phyloP scores from a whole-genome alignment of 2,888 invertebrate species.

The Nowickia ferox region DNA sequence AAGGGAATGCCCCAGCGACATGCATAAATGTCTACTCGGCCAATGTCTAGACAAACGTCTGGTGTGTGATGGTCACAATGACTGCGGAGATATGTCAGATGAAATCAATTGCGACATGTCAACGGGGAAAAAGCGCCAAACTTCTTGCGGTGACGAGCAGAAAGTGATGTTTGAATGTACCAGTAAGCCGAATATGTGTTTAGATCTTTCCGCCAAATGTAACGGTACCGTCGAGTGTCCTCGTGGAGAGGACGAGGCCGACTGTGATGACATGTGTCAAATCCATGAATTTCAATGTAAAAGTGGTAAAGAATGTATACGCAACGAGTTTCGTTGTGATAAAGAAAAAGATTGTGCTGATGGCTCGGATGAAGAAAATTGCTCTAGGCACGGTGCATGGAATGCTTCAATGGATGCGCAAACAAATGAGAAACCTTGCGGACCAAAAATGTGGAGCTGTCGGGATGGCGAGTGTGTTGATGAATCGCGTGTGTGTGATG shows the following conservation, averaged over 20 bases:
- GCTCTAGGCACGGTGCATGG: slow-evolving; percentile 75
- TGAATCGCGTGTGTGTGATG: slow-evolving; percentile 87
- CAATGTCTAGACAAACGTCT: slow-evolving; percentile 85
- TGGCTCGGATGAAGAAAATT: slow-evolving; percentile 88
- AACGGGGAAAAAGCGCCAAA: slow-evolving; percentile 58
- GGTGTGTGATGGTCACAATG: slow-evolving; percentile 85
- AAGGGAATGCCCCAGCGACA: slow-evolving; percentile 78
- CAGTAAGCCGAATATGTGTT: slow-evolving; percentile 78
- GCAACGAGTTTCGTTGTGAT: slow-evolving; percentile 85
- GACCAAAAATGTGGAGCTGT: slow-evolving; percentile 84
- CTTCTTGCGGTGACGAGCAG: slow-evolving; percentile 82
- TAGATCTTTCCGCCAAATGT: slow-evolving; percentile 84
- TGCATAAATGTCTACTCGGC: slow-evolving; percentile 83
- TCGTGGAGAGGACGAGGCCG: slow-evolving; percentile 88
- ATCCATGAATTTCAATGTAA: slow-evolving; percentile 87
- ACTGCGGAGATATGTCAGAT: slow-evolving; percentile 86
- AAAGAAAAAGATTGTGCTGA: slow-evolving; percentile 88
- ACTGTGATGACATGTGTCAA: slow-evolving; percentile 85
- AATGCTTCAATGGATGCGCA: slow-evolving; percentile 72
- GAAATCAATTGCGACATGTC: slow-evolving; percentile 83
- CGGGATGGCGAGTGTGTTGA: slow-evolving; percentile 87
- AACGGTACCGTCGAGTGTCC: slow-evolving; percentile 88
- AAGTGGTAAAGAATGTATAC: slow-evolving; percentile 86
- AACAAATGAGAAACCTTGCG: slow-evolving; percentile 76
- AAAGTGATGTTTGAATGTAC: slow-evolving; percentile 79